These are phyloP conservation scores for Helostoma temminkii DNA, from an alignment of 2,797 vertebrate species.

Conservation along the genomic window DNA sequence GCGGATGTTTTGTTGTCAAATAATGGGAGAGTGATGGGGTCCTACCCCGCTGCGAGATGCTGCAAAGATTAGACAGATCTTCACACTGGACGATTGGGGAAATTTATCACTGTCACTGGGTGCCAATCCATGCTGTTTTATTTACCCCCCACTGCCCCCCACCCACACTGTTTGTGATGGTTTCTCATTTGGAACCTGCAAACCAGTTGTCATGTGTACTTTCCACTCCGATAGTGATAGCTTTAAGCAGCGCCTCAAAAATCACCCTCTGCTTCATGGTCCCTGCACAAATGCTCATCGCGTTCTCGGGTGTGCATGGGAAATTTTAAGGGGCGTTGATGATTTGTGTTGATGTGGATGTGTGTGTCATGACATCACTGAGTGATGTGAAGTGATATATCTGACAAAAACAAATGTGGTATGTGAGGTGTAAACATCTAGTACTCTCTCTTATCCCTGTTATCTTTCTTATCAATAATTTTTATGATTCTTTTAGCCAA, in stretches of 20 bases:
- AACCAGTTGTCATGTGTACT: conserved; percentile 81
- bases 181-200: conserved; percentile 79
- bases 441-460: not conserved
- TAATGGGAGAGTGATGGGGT: conserved; percentile 81
- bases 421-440: conserved; percentile 19
- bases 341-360: conserved; percentile 18
- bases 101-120: conserved; percentile 81
- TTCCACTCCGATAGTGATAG: conserved; percentile 77
- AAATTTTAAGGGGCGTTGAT: conserved; percentile 23
- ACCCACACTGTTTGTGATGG: conserved; percentile 56
- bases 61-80: conserved; percentile 79
- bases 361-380: conserved; percentile 38
- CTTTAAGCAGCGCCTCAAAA: conserved; percentile 72
- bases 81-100: conserved; percentile 77
- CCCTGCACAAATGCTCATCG: conserved; percentile 65
- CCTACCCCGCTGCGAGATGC: conserved; percentile 72
- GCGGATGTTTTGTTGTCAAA: conserved; percentile 81
- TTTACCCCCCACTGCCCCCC: not conserved
- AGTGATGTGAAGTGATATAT: conserved; percentile 20
- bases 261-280: conserved; percentile 70
- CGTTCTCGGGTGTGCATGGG: conserved; percentile 41
- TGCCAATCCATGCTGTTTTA: conserved; percentile 62
- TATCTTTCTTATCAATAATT: not conserved
- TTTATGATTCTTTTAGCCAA: not conserved
- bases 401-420: not conserved